Evolutionary conservation across 2,797 vertebrate species (phyloP), one percentile per base, ranked within the genome.

Genomic region (Tiaroga cobitis): DNA sequence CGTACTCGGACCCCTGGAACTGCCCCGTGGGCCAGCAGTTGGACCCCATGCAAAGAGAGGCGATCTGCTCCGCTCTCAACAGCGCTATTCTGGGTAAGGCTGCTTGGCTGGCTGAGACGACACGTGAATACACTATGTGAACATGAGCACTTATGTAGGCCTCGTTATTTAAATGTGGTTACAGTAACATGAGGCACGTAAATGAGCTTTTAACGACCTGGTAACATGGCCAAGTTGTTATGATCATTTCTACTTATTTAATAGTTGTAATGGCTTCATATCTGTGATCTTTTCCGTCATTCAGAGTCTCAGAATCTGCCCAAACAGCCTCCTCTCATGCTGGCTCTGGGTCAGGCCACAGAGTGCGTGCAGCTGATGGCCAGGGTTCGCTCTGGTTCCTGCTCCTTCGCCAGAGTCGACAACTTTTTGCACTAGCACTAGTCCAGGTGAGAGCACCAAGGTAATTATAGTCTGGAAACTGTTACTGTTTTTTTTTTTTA

Each of bases 281-380:
- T 83, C 8, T 56, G 32, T 63, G 18, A 41, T 39, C 10, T 43
- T 73, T 21, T 88, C 86, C 88, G 54, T 79, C 90, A 89, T 90
- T 46, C 92, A 99, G 98, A 99, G 94, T 98, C 97, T 89, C 98
- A 99, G 95, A 98, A 99, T 93, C 95, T 99, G 95, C 98, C 98
- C 87, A 99, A 98, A 93, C 98, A 99, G 96, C 98, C 98, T 83
- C 97, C 97, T 0, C 94, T 99, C 93, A 97, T 99, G 97, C 94
- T 99, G 18, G 97, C 97, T 43, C 92, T 99, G 88, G 98, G 98
- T 89, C 98, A 99, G 94, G 98, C 98, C 91, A 97, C 98, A 0
- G 97, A 99, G 94, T 99, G 98, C 90, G 95, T 99, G 89, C 97
- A 97, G 92, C 97, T 99, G 79, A 99, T 99, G 98, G 98, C 97